Evolutionary conservation across 2,797 vertebrate species (phyloP).

Genomic region (Dermochelys coriacea): DNA sequence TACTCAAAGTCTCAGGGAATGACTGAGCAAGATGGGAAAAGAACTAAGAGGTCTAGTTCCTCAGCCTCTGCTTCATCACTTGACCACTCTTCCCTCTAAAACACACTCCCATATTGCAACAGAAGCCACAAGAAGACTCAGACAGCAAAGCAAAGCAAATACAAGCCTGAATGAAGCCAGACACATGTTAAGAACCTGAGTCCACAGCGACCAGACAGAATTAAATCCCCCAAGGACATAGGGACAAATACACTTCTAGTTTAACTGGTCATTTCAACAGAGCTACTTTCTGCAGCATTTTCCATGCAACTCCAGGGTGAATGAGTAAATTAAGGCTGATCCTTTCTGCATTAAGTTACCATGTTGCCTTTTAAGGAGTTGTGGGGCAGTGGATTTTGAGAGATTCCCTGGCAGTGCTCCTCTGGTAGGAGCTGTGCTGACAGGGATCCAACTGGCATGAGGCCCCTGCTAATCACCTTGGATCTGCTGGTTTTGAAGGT

Average conservation of each 20-base stretch:
- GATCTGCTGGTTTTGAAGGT: background rate
- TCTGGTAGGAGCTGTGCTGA: background rate
- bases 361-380: background rate
- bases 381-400: background rate
- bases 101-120: background rate
- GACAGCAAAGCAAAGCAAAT: background rate
- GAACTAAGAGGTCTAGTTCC: background rate
- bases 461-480: background rate
- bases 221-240: background rate
- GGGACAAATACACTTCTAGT: background rate
- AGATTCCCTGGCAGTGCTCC: background rate
- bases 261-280: background rate
- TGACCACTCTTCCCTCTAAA: background rate
- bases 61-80: background rate
- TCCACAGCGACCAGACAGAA: too few relatives aligned
- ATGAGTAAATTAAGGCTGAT: background rate
- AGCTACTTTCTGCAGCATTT: background rate
- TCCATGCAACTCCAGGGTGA: background rate
- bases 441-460: background rate
- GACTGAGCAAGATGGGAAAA: too few relatives aligned
- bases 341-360: background rate
- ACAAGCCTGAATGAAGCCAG: background rate
- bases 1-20: too few relatives aligned
- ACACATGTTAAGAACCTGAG: background rate
- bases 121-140: background rate